Conservation (phyloP, 2,888 invertebrate genomes). For the Coenonympha glycerion region DNA sequence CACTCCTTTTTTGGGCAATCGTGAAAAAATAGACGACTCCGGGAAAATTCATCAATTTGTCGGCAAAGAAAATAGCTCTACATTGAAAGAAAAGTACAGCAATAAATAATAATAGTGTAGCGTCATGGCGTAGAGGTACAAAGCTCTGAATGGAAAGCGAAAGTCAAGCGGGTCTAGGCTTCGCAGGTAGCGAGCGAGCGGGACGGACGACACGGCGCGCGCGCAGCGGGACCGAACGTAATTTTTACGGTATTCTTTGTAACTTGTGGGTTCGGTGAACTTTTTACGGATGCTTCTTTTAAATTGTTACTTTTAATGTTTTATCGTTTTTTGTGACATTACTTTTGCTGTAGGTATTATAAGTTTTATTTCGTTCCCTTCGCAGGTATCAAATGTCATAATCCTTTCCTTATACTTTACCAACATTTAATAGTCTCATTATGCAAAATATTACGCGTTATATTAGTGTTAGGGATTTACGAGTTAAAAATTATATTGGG, state of each 20-base stretch:
- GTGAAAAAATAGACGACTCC: no score
- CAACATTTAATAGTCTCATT: no score
- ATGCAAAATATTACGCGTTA: no score
- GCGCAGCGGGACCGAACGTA: conserved; percentile 36
- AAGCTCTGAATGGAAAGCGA: conserved; percentile 62
- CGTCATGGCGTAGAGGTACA: conserved; percentile 34
- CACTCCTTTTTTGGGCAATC: no score
- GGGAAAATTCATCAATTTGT: background rate
- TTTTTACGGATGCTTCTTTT: conserved; percentile 5
- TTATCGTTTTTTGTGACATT: background rate
- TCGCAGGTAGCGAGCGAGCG: conserved; percentile 27
- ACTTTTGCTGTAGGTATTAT: background rate
- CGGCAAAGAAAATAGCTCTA: conserved; percentile 9
- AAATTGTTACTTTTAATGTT: background rate
- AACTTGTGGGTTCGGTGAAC: conserved; percentile 39
- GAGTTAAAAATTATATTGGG: no score
- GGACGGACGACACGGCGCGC: conserved; percentile 33
- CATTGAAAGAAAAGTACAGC: conserved; percentile 33
- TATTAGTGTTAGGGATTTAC: no score
- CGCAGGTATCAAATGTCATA: no score
- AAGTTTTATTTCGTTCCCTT: no score
- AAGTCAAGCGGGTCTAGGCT: conserved; percentile 53
- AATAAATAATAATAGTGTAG: conserved; percentile 23
- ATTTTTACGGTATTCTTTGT: conserved; percentile 53
- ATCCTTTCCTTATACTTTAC: no score